phyloP scores from a whole-genome alignment of 2,888 invertebrate genomes.

The Meloe dianella region DNA sequence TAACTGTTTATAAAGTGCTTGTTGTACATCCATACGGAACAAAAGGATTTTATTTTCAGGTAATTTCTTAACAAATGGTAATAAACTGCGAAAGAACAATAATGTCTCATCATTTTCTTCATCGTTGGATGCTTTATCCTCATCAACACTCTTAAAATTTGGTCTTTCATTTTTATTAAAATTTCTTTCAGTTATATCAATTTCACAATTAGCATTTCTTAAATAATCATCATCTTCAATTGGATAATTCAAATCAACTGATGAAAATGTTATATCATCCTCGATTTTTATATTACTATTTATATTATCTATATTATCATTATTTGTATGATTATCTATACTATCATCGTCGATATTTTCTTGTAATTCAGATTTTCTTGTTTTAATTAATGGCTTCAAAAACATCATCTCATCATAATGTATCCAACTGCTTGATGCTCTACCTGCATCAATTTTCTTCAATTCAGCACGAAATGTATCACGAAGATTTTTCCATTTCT shows the following conservation, averaged over 20 bases:
- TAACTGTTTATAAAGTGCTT: conserved; percentile 26
- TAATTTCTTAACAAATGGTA: conserved; percentile 25
- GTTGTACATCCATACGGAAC: conserved; percentile 30
- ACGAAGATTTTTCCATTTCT: conserved; percentile 23
- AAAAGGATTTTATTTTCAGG: conserved; percentile 24
- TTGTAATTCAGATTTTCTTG: background rate
- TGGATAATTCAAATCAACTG: conserved; percentile 11
- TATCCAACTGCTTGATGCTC: conserved; percentile 15
- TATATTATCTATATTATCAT: background rate
- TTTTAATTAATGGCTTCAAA: conserved; percentile 18
- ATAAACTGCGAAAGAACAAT: conserved; percentile 27
- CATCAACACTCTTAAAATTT: background rate
- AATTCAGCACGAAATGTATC: conserved; percentile 29
- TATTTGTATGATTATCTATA: background rate
- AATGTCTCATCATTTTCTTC: conserved; percentile 26
- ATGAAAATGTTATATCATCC: conserved; percentile 16
- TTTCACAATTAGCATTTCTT: background rate
- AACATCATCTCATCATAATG: conserved; percentile 28
- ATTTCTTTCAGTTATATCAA: background rate
- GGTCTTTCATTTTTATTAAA: background rate
- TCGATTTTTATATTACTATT: conserved; percentile 18
- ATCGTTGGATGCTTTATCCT: conserved; percentile 8
- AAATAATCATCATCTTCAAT: conserved; percentile 3
- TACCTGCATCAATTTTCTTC: conserved; percentile 16
- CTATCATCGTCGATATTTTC: background rate